These are phyloP conservation scores for Pandemis corylana DNA, from an alignment of 2,888 invertebrate genomes.

Conservation along the genomic window DNA sequence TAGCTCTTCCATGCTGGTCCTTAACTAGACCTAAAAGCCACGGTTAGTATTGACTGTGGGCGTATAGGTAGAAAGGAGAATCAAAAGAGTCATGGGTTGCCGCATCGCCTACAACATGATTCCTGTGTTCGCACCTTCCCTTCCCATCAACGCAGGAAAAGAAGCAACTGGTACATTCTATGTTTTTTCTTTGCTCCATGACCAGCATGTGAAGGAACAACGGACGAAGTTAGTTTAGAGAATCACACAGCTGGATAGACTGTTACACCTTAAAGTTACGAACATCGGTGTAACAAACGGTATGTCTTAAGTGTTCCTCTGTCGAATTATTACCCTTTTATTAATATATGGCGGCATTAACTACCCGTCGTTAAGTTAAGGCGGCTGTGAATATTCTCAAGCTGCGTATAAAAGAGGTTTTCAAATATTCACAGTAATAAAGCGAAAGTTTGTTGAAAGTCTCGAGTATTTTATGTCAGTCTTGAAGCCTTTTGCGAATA, in stretches of 20 bases:
- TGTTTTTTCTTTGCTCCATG: too few relatives aligned
- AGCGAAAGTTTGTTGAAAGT: slow-evolving; percentile 29
- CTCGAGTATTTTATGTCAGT: slow-evolving; percentile 20
- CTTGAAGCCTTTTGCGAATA: not conserved
- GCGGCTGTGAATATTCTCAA: slow-evolving; percentile 36
- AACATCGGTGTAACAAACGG: slow-evolving; percentile 34
- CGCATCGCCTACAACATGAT: too few relatives aligned
- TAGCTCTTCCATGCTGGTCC: too few relatives aligned
- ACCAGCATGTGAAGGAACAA: too few relatives aligned
- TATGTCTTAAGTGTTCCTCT: slow-evolving; percentile 37
- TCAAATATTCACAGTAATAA: slow-evolving; percentile 40
- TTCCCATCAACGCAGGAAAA: too few relatives aligned
- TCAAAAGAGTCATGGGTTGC: too few relatives aligned
- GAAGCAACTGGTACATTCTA: too few relatives aligned
- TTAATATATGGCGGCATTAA: slow-evolving; percentile 48
- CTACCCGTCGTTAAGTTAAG: slow-evolving; percentile 44
- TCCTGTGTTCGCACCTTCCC: too few relatives aligned
- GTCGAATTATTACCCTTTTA: slow-evolving; percentile 48
- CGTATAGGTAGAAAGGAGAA: too few relatives aligned
- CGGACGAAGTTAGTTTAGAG: too few relatives aligned
- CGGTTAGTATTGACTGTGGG: too few relatives aligned
- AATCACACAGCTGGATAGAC: not conserved
- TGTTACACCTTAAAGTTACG: not conserved
- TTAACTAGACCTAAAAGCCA: too few relatives aligned
- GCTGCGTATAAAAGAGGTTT: slow-evolving; percentile 32